A percentile compares a stretch with the other conserved stretches of the same genome.
phyloP scores from a whole-genome alignment of 2,113 vertebrate species.

The Saccopteryx bilineata region DNA sequence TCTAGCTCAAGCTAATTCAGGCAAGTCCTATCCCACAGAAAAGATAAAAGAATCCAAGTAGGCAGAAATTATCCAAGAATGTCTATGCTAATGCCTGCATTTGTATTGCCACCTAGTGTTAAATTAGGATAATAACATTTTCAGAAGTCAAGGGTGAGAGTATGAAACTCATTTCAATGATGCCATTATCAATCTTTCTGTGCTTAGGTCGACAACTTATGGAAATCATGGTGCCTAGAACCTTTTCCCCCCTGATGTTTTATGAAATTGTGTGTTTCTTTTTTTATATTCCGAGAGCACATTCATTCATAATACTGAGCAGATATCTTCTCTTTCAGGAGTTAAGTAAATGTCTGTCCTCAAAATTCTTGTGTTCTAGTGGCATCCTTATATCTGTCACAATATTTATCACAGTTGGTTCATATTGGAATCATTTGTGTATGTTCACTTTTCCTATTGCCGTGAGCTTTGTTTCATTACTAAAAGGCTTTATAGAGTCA shows the following conservation, averaged over 20 bases:
- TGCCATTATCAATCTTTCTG: neutral
- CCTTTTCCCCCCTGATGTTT: accelerated
- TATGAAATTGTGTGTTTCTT: neutral
- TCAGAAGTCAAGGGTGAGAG: neutral
- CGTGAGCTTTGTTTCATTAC: neutral
- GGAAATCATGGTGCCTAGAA: neutral
- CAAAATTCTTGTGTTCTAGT: neutral
- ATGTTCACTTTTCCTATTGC: neutral
- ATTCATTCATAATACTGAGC: neutral
- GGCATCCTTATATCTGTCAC: neutral
- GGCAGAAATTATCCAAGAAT: neutral
- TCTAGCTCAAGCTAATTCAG: neutral
- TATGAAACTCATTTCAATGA: neutral
- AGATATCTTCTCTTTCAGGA: neutral
- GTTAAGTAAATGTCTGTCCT: neutral
- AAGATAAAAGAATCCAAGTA: neutral
- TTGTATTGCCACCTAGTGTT: slow-evolving; percentile 66
- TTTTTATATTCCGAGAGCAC: neutral
- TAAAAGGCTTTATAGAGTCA: neutral
- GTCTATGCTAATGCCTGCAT: neutral
- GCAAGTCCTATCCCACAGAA: neutral
- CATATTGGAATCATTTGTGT: neutral
- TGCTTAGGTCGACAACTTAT: neutral
- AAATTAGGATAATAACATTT: neutral
- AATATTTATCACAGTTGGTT: neutral